Conservation (phyloP, 1,140 invertebrate genomes). For the Caerostris extrusa region DNA sequence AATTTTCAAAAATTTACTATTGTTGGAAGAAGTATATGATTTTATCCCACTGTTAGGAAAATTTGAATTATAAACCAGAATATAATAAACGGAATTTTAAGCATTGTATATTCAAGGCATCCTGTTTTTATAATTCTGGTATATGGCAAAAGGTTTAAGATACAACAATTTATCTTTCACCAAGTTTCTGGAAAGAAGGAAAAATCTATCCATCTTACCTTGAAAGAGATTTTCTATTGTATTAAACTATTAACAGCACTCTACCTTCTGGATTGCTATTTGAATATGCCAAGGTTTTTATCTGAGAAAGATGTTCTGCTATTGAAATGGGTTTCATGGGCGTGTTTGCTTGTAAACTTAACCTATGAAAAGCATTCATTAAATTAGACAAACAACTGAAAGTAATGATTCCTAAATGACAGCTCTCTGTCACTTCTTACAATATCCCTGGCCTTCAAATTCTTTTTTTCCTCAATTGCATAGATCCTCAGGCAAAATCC, state of each 20-base stretch:
- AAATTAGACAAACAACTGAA: background rate
- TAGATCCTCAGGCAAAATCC: too few relatives aligned
- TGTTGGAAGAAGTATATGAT: too few relatives aligned
- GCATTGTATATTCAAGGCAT: too few relatives aligned
- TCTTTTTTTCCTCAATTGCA: background rate
- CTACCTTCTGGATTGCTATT: background rate
- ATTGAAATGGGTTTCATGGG: background rate
- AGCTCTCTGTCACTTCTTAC: background rate
- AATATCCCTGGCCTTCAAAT: background rate
- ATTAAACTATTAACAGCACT: constrained; percentile 5
- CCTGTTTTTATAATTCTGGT: background rate
- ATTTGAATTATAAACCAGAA: too few relatives aligned
- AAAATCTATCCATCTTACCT: background rate
- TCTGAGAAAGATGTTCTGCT: background rate
- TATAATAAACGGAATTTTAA: too few relatives aligned
- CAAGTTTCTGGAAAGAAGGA: background rate
- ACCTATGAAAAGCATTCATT: background rate
- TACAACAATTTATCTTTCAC: background rate
- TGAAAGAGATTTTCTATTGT: constrained; percentile 1
- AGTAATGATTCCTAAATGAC: background rate
- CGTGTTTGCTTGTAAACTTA: background rate
- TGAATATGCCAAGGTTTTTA: background rate
- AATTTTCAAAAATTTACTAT: too few relatives aligned
- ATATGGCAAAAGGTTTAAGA: background rate
- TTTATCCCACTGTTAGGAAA: too few relatives aligned